Base-by-base conservation (phyloP, 2,797 vertebrate genomes). In the Anguilla megastoma region DNA sequence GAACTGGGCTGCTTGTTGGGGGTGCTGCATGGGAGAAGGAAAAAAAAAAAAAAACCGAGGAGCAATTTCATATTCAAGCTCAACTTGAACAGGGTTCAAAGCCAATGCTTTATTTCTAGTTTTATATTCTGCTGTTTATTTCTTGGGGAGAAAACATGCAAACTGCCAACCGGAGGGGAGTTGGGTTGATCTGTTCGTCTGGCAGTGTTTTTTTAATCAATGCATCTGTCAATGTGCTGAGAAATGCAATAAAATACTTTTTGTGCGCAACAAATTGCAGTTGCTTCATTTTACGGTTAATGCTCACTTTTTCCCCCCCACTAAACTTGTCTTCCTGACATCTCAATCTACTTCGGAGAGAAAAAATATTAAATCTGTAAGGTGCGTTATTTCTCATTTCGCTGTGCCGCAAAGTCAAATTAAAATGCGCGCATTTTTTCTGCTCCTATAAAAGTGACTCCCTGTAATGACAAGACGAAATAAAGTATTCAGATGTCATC, bases 31-130 rank as follows among this genome's bases (percentile, higher is more conserved):
- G 36, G 18, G 36, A 12, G 41, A 45, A 45, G 41, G 0, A 5
- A 45, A 45, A 5, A 45, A 45, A 36, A 5, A 82, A 36, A 63
- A 63, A 21, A 2, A 30, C 84, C 84, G 21, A 27, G 30, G 54
- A 33, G 52, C 52, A 58, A 85, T 85, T 85, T 56, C 52, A 58
- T 85, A n/a, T 58, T 85, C 52, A 63, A 60, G 54, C 33, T 54
- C 84, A 36, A 8, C 84, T 33, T 3, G 12, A 12, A 85, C 33
- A 36, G 74, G 74, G 79, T 45, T 41, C 8, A 9, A 82, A 50
- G n/a, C n/a, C 45, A 24, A 50, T n/a, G 21, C n/a, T 24, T 48
- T 18, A 82, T 82, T 82, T 48, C 79, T 8, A 9, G 2, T 79
- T 79, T 12, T 41, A 71, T 33, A 33, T 27, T 33, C 27, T 18